Evolutionary conservation across 2,113 vertebrate genomes (phyloP), one percentile per base, ranked within the genome.

Genomic region (Haemorhous mexicanus): DNA sequence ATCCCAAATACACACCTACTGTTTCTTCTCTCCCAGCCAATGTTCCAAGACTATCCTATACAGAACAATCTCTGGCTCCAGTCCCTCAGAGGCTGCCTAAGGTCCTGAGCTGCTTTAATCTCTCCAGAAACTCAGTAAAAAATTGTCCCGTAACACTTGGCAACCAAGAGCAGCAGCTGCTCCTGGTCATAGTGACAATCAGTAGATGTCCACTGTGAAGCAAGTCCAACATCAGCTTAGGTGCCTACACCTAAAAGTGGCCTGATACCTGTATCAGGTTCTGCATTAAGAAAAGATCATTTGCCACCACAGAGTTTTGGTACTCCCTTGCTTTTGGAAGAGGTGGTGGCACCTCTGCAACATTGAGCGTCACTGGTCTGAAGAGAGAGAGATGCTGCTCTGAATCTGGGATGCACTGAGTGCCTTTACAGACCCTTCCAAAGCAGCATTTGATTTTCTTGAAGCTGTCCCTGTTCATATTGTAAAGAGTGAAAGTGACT

Each of bases 201-300:
- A 46, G 17, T 39, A 35, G 35, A 3, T 3, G 2, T 30, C 21
- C 5, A 2, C 33, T 12, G 1, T 30, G n/a, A 35, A 74, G 12
- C 21, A 35, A 62, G 23, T 74, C 47, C 78, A n/a, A 4, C 24
- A 18, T 8, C 43, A 46, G 11, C 33, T 58, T 28, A 16, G 28
- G 13, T 46, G 55, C 26, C 62, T 26, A 4, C 5, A 19, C 17
- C 24, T 49, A 14, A 8, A 77, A 43, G 43, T 22, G 11, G 11
- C 30, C 81, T 56, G 66, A 44, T 61, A 22, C 7, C 24, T 32
- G 2, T 35, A 17, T 49, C 32, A 27, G 39, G 7, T 55, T 84
- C 73, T 56, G 41, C 33, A 7, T 2, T 68, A 67, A 49, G 37
- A 56, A 49, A 75, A 75, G 11, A 17, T 30, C 2, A 5, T 49